phyloP scores from a whole-genome alignment of 2,797 vertebrate genomes.

The Spinus pinus region DNA sequence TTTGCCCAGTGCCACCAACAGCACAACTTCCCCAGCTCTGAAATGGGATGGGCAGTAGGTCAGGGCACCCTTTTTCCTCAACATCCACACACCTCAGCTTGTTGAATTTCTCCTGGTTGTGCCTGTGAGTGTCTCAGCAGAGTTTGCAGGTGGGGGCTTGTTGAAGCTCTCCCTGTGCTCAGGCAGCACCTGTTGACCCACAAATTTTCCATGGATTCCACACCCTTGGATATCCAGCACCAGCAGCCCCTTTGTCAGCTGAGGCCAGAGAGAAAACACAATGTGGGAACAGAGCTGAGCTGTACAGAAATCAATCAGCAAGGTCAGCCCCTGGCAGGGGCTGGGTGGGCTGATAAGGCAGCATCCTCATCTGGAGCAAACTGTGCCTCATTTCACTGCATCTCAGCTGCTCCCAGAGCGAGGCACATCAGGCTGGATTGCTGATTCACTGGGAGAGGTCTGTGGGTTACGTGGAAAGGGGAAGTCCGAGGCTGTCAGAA shows the following conservation, averaged over 20 bases:
- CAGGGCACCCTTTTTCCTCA: not conserved
- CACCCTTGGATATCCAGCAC: not conserved
- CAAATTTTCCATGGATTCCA: not conserved
- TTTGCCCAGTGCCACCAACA: not conserved
- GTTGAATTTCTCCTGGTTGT: not conserved
- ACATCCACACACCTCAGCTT: not conserved
- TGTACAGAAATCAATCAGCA: not conserved
- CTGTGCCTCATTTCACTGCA: not conserved
- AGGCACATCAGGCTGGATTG: not conserved
- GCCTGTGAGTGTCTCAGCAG: not conserved
- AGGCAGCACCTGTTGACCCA: not conserved
- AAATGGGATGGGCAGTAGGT: not conserved
- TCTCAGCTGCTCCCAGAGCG: not conserved
- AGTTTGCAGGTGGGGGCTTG: not conserved
- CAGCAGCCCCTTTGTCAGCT: not conserved
- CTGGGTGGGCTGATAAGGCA: not conserved
- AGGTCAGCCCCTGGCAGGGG: not conserved
- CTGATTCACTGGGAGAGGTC: not conserved
- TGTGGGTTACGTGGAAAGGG: not conserved
- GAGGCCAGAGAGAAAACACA: not conserved
- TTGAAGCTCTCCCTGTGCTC: not conserved
- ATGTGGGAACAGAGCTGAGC: not conserved
- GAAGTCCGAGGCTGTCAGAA: not conserved
- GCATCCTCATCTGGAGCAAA: not conserved
- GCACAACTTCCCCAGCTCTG: not conserved